A percentile compares a stretch with the other conserved stretches of the same genome.
Evolutionary conservation across 2,888 invertebrate species (phyloP).

Genomic region (Lycocerus yunnanus): DNA sequence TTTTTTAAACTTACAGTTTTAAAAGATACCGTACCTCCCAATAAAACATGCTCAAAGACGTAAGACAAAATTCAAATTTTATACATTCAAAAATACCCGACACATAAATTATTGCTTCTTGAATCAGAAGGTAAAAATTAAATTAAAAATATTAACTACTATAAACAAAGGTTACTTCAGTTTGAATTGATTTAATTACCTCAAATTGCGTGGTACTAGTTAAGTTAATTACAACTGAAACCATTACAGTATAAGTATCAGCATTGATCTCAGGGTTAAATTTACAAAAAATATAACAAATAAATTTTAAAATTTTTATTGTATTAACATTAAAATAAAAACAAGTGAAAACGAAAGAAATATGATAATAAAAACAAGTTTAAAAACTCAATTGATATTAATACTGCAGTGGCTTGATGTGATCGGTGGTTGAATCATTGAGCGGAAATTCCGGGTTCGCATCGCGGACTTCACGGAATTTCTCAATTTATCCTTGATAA

Average conservation of each 20-base stretch:
- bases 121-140: background rate
- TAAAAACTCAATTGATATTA: no score
- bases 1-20: background rate
- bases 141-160: background rate
- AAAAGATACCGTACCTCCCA: background rate
- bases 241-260: background rate
- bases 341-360: no score
- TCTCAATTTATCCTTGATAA: no score
- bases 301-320: no score
- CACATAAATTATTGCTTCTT: background rate
- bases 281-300: background rate
- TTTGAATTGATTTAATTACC: background rate
- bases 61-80: background rate
- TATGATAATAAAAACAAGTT: no score
- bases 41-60: background rate
- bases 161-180: background rate
- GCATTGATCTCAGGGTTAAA: background rate
- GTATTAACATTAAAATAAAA: no score
- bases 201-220: background rate
- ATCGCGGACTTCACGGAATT: no score
- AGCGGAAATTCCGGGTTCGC: background rate
- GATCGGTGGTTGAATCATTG: background rate
- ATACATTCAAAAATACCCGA: background rate
- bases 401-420: background rate
- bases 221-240: background rate